These are phyloP conservation scores for Sebastes hubbsi DNA, from an alignment of 2,797 vertebrate species.

Conservation along the genomic window DNA sequence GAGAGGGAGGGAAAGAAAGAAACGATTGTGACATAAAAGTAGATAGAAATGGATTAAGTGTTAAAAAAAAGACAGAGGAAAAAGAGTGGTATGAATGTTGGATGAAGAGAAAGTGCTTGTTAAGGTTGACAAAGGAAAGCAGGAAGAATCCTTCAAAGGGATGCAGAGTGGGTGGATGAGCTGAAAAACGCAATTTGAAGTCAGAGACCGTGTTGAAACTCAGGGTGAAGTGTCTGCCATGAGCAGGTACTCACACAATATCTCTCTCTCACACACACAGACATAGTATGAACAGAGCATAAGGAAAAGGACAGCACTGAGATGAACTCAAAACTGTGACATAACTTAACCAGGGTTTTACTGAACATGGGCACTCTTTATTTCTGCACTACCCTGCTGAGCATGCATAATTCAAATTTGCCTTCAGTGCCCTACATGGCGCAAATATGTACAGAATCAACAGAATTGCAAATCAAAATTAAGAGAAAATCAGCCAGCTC, in stretches of 20 bases:
- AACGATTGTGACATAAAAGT: conserved; percentile 47
- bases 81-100: conserved; percentile 84
- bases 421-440: background rate
- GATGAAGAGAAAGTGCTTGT: conserved; percentile 77
- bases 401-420: background rate
- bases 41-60: conserved; percentile 32
- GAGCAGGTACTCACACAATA: background rate
- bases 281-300: background rate
- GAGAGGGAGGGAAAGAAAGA: conserved; percentile 32
- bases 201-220: conserved; percentile 14
- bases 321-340: background rate
- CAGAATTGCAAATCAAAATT: background rate
- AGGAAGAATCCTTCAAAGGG: background rate
- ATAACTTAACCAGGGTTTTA: background rate
- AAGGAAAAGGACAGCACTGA: background rate
- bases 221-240: conserved; percentile 17
- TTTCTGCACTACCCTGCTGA: background rate
- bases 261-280: background rate
- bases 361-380: background rate
- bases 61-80: conserved; percentile 24
- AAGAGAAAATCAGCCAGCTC: conserved; percentile 5
- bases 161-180: conserved; percentile 60
- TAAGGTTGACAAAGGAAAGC: conserved; percentile 44
- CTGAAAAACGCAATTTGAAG: conserved; percentile 61
- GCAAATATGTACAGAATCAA: background rate